phyloP scores from a whole-genome alignment of 2,888 invertebrate genomes.

The Crocallis elinguaria region DNA sequence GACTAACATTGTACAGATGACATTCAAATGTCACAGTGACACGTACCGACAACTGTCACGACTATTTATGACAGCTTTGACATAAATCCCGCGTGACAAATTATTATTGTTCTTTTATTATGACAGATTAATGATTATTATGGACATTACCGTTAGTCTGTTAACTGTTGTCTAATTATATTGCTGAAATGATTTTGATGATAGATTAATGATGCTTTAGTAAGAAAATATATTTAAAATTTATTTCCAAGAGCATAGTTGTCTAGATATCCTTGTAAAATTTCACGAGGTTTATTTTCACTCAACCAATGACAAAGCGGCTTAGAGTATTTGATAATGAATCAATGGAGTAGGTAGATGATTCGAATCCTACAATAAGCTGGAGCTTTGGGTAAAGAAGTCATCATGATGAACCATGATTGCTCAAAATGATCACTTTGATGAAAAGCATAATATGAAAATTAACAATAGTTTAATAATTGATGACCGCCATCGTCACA shows the following conservation, averaged over 20 bases:
- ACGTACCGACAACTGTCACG: conserved; percentile 41
- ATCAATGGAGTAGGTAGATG: no score
- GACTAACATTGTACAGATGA: neutral
- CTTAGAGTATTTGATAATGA: no score
- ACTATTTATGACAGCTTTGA: conserved; percentile 32
- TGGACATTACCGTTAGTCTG: conserved; percentile 10
- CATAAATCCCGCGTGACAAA: conserved; percentile 38
- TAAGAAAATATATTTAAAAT: conserved; percentile 1
- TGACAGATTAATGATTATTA: conserved; percentile 12
- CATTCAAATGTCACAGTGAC: conserved; percentile 31
- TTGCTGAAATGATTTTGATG: neutral
- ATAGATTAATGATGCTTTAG: conserved; percentile 22
- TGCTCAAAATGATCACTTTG: no score
- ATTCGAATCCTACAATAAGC: no score
- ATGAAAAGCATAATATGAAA: no score
- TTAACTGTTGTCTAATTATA: conserved; percentile 28
- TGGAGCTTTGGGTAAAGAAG: no score
- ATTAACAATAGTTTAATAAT: no score
- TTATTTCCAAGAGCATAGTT: neutral
- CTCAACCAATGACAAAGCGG: no score
- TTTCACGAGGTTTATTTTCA: no score
- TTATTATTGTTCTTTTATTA: conserved; percentile 1
- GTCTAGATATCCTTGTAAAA: no score
- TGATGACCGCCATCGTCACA: no score
- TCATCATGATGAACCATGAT: no score